Evolutionary conservation across 2,797 vertebrate genomes (phyloP), one percentile per base, ranked within the genome.

Genomic region (Florisuga fusca): DNA sequence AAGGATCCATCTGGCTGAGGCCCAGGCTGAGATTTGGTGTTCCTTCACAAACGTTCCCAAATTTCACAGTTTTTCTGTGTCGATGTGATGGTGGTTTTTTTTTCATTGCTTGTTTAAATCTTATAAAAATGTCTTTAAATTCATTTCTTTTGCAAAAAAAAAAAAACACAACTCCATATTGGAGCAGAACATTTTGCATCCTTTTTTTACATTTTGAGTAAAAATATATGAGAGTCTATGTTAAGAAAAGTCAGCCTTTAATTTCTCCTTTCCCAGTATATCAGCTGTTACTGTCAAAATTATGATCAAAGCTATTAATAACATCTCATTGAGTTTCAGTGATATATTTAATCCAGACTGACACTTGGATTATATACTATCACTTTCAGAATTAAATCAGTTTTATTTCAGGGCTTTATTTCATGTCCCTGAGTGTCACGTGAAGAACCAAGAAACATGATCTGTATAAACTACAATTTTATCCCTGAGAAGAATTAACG

Each of bases 401-500:
- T 77, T 77, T 74, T 66, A 43, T 73, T 61, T 77, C 19, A n/a
- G 4, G 19, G 6, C 15, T 53, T 4, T 45, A 50, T 80, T 91
- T 93, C 9, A 5, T 31, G 16, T 50, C 13, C 19, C 22, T 54
- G 18, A 72, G 57, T 34, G 43, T 62, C 17, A 61, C 3, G 3
- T 9, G 17, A 25, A 74, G 17, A 62, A 81, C 18, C 14, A 81
- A 78, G 73, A 90, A 61, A 7, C 1, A 3, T 22, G 4, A 62
- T 55, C 7, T 29, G 2, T 33, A 73, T n/a, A 36, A 69, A 33
- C 9, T 11, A 20, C 6, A 1, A 48, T 57, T 62, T 34, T 74
- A 29, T 57, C 76, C 33, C 10, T 87, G 75, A 92, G 67, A 89
- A 80, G 64, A 81, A 91, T 94, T 91, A 94, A 93, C 12, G 8